phyloP scores from a whole-genome alignment of 1,140 invertebrate species.

The Oncopodura yosiiana region DNA sequence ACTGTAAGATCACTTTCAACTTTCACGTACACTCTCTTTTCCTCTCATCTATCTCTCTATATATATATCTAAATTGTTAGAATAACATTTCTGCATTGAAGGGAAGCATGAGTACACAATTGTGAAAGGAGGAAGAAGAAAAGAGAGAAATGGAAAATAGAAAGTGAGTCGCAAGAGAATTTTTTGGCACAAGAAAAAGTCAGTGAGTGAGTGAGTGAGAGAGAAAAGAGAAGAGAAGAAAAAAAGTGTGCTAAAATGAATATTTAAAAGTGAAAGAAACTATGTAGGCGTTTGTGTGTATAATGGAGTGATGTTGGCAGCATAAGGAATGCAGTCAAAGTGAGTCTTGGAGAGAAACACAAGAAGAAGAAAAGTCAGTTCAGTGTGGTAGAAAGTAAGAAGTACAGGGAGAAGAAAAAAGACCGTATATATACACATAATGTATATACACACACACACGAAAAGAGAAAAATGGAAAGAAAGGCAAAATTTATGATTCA shows the following conservation, averaged over 20 bases:
- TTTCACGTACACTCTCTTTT: not conserved
- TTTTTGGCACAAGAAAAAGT: not conserved
- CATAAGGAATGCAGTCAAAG: conserved; percentile 1
- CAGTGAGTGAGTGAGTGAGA: not conserved
- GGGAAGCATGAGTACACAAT: not conserved
- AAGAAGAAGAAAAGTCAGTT: not conserved
- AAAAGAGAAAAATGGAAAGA: conserved; percentile 4
- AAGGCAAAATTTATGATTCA: conserved; percentile 35
- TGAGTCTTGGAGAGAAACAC: not conserved
- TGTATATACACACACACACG: not conserved
- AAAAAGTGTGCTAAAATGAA: conserved; percentile 21
- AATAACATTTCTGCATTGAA: not conserved
- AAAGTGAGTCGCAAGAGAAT: not conserved
- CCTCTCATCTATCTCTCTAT: not conserved
- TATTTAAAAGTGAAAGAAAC: conserved; percentile 21
- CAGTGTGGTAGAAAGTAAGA: not conserved
- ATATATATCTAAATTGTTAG: not conserved
- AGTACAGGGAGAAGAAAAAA: not conserved
- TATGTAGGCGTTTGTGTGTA: too few relatives aligned
- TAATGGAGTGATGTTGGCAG: too few relatives aligned
- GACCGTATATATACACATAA: not conserved
- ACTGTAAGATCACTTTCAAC: too few relatives aligned
- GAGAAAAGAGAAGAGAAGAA: not conserved
- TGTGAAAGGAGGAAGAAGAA: not conserved
- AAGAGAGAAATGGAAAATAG: not conserved